Conservation (phyloP, 2,797 vertebrate species). For the Serranus cabrilla region DNA sequence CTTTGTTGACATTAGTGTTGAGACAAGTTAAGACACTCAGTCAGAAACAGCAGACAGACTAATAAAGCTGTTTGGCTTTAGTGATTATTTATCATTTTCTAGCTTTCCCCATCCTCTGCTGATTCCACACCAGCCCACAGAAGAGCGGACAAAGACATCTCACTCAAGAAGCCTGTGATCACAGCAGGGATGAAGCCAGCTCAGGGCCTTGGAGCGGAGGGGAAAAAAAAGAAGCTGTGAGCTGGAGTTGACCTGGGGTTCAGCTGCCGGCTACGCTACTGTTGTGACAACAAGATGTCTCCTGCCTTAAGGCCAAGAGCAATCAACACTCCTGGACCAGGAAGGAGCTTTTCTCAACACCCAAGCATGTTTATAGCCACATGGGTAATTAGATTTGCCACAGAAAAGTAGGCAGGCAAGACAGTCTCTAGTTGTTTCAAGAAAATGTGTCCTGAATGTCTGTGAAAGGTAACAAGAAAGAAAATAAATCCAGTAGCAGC, state of each 20-base stretch:
- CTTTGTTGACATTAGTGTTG: neutral
- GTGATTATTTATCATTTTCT: neutral
- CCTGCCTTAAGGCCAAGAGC: slow-evolving; percentile 35
- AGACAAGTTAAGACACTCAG: neutral
- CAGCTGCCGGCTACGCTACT: slow-evolving; percentile 28
- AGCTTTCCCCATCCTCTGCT: neutral
- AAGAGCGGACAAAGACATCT: slow-evolving; percentile 11
- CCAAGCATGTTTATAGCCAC: slow-evolving; percentile 35
- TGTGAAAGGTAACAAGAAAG: neutral
- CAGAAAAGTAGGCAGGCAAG: neutral
- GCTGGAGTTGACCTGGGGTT: slow-evolving; percentile 43
- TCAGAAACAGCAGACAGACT: neutral
- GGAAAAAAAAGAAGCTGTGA: slow-evolving; percentile 30
- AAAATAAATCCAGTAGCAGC: neutral
- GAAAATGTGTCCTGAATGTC: neutral
- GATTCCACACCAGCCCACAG: neutral
- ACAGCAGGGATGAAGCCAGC: slow-evolving; percentile 31
- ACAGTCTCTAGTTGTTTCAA: neutral
- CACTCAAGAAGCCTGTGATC: slow-evolving; percentile 6
- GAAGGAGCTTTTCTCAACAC: slow-evolving; percentile 16
- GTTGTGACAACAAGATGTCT: slow-evolving; percentile 44
- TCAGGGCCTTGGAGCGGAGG: slow-evolving; percentile 6
- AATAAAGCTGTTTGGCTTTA: neutral
- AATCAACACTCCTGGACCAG: slow-evolving; percentile 17
- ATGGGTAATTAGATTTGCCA: slow-evolving; percentile 31